Conservation (phyloP, 92 coral and sea anemone genomes). For the Desmophyllum pertusum region DNA sequence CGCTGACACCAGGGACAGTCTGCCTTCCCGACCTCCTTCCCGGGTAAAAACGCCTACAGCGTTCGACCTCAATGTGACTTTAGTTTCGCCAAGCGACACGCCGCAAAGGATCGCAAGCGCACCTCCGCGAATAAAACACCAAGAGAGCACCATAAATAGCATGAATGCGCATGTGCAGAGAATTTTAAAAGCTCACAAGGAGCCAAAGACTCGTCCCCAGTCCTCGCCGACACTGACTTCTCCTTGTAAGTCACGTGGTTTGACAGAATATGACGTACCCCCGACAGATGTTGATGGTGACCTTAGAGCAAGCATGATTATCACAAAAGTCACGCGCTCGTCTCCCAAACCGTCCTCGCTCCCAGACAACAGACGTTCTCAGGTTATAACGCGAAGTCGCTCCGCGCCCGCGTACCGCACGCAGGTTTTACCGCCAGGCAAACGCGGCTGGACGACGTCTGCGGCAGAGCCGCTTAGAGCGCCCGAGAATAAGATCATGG, state of each 20-base stretch:
- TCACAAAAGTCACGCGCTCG: conserved; percentile 65
- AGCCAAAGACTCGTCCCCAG: conserved; percentile 73
- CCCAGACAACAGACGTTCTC: conserved; percentile 69
- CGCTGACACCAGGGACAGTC: conserved; percentile 84
- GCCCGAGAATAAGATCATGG: conserved; percentile 87
- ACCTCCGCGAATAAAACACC: conserved; percentile 78
- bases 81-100: conserved; percentile 13
- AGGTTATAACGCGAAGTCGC: conserved; percentile 75
- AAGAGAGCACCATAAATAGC: conserved; percentile 79
- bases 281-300: conserved; percentile 57
- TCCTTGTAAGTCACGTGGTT: conserved; percentile 36
- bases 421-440: conserved; percentile 76
- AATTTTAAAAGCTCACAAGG: conserved; percentile 67
- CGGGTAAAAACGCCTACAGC: conserved; percentile 57
- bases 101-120: conserved; percentile 82
- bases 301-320: conserved; percentile 55
- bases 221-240: conserved; percentile 88
- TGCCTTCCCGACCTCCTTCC: conserved; percentile 85
- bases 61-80: conserved; percentile 25
- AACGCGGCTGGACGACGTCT: conserved; percentile 94
- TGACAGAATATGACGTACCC: conserved; percentile 41
- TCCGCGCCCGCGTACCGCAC: conserved; percentile 87
- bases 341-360: conserved; percentile 70
- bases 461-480: conserved; percentile 61
- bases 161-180: conserved; percentile 87